Base-by-base conservation (phyloP, 2,113 vertebrate genomes). In the Lepisosteus oculatus region DNA sequence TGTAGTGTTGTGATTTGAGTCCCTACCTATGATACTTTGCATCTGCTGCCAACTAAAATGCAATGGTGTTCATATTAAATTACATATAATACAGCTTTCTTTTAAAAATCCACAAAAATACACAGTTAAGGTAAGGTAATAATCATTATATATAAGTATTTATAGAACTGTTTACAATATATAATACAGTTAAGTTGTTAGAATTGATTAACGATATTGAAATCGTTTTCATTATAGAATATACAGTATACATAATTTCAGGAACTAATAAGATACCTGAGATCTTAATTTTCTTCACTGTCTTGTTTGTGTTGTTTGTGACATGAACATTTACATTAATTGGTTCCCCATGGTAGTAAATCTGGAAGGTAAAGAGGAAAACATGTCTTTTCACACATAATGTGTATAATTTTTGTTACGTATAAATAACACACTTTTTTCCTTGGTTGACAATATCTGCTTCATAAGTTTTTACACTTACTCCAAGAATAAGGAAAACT, bases 291-390 rank as follows among this genome's bases (percentile, higher is more conserved):
- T 96, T 99, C 90, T 96, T 98, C 79, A 98, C 97, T 0, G 91
- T 98, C 89, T 98, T 99, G 89, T 95, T 98, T 82, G 96, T 98
- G 86, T 98, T 98, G 90, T 99, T 99, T 74, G 97, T 99, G 83
- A 98, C 96, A 0, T 98, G 97, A 12, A 99, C 97, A 0, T 98
- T 99, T 55, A 98, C 95, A 0, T 93, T 98, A 87, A 99, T 99
- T 6, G 97, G 95, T 14, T 99, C 97, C 0, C 97, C 97, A 0
- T 99, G 97, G 81, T 99, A 99, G 72, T 99, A 99, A 76, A 98
- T 98, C 97, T 99, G 75, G 43, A 59, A 70, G 55, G 15, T 47
- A 9, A 72, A 44, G 65, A 43, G 56, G 9, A 15, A 12, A 67
- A 68, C 43, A 61, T 2, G 41, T 57, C 47, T 66, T 54, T 51